A percentile compares a stretch with the other conserved stretches of the same genome.
Evolutionary conservation across 2,113 vertebrate species (phyloP).

Genomic region (Eptesicus fuscus): DNA sequence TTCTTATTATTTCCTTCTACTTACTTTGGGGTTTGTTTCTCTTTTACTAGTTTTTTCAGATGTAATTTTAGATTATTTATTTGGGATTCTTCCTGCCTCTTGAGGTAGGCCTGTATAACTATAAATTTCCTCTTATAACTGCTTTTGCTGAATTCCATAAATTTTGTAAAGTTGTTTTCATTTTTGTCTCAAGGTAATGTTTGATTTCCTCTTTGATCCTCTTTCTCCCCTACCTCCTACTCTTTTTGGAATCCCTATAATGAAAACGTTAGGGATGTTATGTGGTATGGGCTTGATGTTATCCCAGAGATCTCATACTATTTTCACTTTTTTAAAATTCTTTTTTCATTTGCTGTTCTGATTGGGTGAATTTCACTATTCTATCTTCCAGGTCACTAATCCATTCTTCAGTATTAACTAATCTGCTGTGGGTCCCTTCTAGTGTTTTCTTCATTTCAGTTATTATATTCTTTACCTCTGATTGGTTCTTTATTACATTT

Average conservation of each 20-base stretch:
- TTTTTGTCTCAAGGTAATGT: neutral
- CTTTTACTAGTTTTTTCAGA: neutral
- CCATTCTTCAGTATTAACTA: neutral
- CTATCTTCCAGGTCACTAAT: neutral
- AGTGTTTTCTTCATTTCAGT: neutral
- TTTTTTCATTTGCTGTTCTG: neutral
- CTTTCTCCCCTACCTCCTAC: neutral
- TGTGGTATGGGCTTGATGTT: neutral
- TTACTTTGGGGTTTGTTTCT: neutral
- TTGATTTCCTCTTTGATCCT: neutral
- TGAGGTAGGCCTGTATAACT: neutral
- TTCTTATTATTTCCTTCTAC: neutral
- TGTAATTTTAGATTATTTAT: neutral
- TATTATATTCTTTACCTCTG: neutral
- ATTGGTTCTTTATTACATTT: neutral
- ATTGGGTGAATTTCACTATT: neutral
- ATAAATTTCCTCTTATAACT: neutral
- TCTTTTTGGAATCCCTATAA: neutral
- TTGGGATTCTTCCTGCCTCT: neutral
- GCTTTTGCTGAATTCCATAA: neutral
- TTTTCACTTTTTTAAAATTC: neutral
- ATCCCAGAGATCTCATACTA: neutral
- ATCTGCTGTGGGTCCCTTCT: neutral
- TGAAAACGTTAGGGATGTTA: neutral
- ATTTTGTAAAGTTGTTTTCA: neutral